A percentile compares a stretch with the other conserved stretches of the same genome.
phyloP scores from a whole-genome alignment of 2,888 invertebrate species.

The Itoplectis maculator region DNA sequence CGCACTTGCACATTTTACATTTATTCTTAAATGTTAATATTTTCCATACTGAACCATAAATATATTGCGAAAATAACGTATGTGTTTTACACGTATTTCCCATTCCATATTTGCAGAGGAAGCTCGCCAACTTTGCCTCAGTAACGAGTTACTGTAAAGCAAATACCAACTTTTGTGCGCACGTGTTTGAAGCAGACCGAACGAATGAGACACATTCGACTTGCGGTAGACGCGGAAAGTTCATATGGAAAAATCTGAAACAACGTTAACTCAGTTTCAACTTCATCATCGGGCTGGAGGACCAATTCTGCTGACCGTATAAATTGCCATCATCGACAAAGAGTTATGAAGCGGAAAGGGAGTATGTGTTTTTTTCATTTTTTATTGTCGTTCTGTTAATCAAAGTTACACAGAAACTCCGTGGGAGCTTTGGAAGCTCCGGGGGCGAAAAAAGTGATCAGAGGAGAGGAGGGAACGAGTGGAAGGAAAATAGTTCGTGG shows the following conservation, averaged over 20 bases:
- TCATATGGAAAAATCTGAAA: no score
- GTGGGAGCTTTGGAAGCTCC: not conserved
- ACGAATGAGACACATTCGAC: not conserved
- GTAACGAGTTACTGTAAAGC: not conserved
- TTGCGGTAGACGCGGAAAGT: not conserved
- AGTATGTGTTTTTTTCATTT: no score
- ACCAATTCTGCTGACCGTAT: not conserved
- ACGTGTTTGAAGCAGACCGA: not conserved
- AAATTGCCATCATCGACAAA: not conserved
- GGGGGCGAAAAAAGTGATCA: not conserved
- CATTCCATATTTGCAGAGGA: no score
- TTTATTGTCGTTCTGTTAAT: not conserved
- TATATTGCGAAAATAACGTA: no score
- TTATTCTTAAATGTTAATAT: no score
- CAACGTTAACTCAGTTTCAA: no score
- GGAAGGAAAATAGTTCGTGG: conserved; percentile 3
- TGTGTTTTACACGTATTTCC: no score
- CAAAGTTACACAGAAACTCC: conserved; percentile 1
- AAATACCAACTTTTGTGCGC: not conserved
- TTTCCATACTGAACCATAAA: no score
- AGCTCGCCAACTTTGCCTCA: no score
- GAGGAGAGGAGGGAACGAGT: not conserved
- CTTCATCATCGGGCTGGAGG: no score
- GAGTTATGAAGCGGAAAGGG: not conserved
- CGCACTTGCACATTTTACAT: no score